A percentile compares a stretch with the other conserved stretches of the same genome.
Conservation (phyloP, 53 echinoderm and acorn worm genomes). For the Echinarachnius parma region DNA sequence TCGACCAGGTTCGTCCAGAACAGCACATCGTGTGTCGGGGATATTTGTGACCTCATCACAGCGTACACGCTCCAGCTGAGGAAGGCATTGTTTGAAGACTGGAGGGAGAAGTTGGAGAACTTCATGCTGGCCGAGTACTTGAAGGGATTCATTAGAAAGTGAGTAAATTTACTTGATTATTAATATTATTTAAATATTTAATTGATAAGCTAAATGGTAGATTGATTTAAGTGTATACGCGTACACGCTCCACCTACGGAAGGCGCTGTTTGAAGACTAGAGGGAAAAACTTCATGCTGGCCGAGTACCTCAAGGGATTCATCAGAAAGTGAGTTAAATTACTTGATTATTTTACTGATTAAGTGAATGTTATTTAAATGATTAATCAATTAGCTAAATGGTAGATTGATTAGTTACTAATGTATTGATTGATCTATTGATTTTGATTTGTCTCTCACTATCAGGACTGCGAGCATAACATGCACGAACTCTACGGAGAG, state of each 20-base stretch:
- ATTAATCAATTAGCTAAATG: too few species aligned
- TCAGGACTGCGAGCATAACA: too few species aligned
- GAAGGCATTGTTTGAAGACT: neutral
- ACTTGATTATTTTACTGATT: too few species aligned
- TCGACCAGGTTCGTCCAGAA: constrained; percentile 32
- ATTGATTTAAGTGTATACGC: too few species aligned
- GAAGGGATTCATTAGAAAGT: constrained; percentile 26
- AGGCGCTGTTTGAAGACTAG: constrained; percentile 1
- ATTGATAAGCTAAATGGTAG: too few species aligned
- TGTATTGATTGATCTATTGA: too few species aligned
- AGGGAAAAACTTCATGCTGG: constrained; percentile 13
- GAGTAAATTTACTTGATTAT: too few species aligned
- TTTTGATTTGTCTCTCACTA: too few species aligned
- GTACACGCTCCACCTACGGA: constrained; percentile 8
- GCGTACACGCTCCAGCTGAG: constrained; percentile 10
- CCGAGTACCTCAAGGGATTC: constrained; percentile 30
- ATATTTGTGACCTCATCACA: constrained; percentile 25
- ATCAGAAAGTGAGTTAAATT: constrained; percentile 11
- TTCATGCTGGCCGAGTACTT: constrained; percentile 24
- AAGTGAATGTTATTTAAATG: too few species aligned
- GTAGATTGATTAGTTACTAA: too few species aligned
- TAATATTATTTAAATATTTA: too few species aligned
- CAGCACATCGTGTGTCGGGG: constrained; percentile 23
- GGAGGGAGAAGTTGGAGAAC: constrained; percentile 17
- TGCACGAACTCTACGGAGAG: too few species aligned